Evolutionary conservation across 2,888 invertebrate species (phyloP).

Genomic region (Parnassius orleans): DNA sequence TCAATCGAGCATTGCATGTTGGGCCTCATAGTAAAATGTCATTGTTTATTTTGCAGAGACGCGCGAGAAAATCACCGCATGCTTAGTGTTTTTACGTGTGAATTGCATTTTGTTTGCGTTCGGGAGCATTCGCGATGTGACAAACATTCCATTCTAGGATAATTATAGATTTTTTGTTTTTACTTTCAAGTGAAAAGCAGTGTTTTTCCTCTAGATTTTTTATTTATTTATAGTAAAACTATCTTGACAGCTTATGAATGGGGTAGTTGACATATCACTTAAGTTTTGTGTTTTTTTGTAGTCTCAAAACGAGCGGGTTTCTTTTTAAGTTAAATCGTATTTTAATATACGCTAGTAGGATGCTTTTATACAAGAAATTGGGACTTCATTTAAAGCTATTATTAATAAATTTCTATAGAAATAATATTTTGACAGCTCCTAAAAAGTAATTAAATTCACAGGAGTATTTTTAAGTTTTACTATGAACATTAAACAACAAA

Average conservation of each 20-base stretch:
- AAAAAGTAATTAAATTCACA: too few relatives aligned
- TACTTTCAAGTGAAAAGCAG: conserved; percentile 3
- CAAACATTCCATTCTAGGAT: conserved; percentile 23
- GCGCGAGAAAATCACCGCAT: conserved; percentile 73
- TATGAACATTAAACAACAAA: too few relatives aligned
- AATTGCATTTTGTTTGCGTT: conserved; percentile 26
- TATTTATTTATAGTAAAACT: not conserved
- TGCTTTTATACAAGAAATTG: too few relatives aligned
- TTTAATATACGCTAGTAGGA: too few relatives aligned
- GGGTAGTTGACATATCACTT: not conserved
- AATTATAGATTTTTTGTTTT: conserved; percentile 11
- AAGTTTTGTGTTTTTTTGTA: not conserved
- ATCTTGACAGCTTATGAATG: not conserved
- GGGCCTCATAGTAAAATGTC: conserved; percentile 1
- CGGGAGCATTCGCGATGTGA: conserved; percentile 20
- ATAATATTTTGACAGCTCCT: too few relatives aligned
- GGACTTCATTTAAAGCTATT: too few relatives aligned
- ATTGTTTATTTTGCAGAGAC: conserved; percentile 72
- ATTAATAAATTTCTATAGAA: too few relatives aligned
- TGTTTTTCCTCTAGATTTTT: too few relatives aligned
- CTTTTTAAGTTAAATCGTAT: not conserved
- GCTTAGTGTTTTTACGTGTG: conserved; percentile 57
- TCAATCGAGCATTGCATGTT: not conserved
- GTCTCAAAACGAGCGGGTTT: not conserved
- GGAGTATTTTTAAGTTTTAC: too few relatives aligned